Conservation (phyloP, 2,797 vertebrate species). For the Agapornis canus region DNA sequence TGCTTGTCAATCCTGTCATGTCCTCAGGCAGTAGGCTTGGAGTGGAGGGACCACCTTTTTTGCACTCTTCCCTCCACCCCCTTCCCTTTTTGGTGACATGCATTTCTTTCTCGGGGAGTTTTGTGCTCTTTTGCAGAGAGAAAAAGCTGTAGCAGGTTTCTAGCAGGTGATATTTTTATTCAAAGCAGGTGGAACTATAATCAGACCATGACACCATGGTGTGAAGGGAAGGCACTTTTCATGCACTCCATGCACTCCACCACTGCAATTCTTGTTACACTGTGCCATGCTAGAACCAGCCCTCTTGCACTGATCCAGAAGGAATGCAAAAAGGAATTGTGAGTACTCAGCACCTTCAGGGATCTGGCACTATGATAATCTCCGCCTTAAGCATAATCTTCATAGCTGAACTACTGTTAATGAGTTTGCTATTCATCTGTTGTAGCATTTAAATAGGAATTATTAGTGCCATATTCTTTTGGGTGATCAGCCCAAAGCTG, state of each 20-base stretch:
- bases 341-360: neutral
- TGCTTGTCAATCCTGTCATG: neutral
- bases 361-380: neutral
- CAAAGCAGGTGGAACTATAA: neutral
- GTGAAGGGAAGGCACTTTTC: neutral
- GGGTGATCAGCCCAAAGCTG: conserved; percentile 43
- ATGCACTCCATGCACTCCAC: neutral
- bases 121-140: neutral
- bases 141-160: neutral
- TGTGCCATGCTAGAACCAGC: neutral
- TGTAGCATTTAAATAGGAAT: conserved; percentile 17
- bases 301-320: neutral
- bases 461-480: conserved; percentile 22
- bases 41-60: neutral
- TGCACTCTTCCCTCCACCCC: rapidly evolving
- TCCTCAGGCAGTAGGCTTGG: neutral
- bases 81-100: neutral
- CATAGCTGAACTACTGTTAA: neutral
- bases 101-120: neutral
- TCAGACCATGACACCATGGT: neutral
- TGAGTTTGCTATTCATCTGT: conserved; percentile 7
- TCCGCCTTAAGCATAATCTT: conserved; percentile 6
- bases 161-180: neutral
- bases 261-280: neutral
- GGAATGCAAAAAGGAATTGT: neutral